Conservation (phyloP, 2,888 invertebrate species). For the Drosophila nigritarsus region DNA sequence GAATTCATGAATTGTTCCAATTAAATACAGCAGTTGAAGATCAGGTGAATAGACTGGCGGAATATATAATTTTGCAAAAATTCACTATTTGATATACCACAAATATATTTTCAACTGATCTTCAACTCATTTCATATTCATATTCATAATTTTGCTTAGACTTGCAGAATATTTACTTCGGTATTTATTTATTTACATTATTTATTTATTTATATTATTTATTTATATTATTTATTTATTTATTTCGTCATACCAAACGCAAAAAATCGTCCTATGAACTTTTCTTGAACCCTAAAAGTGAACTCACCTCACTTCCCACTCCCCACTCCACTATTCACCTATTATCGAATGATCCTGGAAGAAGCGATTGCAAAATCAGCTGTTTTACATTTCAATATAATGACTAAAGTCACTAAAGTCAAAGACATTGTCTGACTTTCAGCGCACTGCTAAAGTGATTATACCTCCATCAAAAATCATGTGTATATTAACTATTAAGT, state of each 20-base stretch:
- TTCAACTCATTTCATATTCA: not conserved
- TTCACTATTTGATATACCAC: too few species aligned
- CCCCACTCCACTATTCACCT: not conserved
- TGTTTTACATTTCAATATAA: not conserved
- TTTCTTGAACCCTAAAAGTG: not conserved
- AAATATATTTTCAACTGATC: too few species aligned
- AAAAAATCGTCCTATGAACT: not conserved
- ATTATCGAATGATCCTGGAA: not conserved
- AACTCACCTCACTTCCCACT: not conserved
- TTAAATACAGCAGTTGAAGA: too few species aligned
- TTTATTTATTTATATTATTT: too few species aligned
- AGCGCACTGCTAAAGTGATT: slow-evolving; percentile 36
- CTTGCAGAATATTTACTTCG: not conserved
- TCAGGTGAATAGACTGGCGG: too few species aligned
- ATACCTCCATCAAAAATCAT: slow-evolving; percentile 21
- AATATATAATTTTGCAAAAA: too few species aligned
- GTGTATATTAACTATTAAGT: not conserved
- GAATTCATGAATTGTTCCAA: not conserved
- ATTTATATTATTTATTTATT: too few species aligned
- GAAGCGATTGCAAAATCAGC: not conserved
- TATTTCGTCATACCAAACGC: not conserved
- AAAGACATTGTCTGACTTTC: not conserved
- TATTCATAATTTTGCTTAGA: not conserved
- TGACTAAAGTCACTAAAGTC: too few species aligned
- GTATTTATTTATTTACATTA: not conserved